Evolutionary conservation across 2,113 vertebrate genomes (phyloP).

Genomic region (Oxyruncus cristatus): DNA sequence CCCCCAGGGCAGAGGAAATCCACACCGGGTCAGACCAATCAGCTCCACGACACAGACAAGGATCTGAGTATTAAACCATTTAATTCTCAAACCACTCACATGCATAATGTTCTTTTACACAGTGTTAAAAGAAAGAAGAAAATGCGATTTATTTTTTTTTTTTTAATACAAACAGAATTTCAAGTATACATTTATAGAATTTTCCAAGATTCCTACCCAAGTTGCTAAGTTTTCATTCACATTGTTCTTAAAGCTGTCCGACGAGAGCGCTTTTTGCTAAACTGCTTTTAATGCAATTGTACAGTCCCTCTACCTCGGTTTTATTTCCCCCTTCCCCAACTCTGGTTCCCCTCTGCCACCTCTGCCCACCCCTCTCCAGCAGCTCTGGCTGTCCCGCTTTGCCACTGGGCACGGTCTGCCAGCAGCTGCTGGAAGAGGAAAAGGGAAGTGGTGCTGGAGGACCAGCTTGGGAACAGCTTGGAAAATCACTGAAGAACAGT

Average conservation of each 20-base stretch:
- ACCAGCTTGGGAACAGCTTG: conserved; percentile 23
- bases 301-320: conserved; percentile 60
- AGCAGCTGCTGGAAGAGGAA: not conserved
- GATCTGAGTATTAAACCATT: conserved; percentile 79
- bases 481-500: conserved; percentile 1
- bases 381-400: not conserved
- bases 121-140: conserved; percentile 83
- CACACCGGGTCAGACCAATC: accelerated
- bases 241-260: conserved; percentile 84
- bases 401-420: not conserved
- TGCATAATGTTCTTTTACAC: conserved; percentile 85
- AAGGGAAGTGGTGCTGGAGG: not conserved
- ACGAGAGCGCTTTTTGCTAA: conserved; percentile 70
- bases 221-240: conserved; percentile 82
- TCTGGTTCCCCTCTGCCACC: not conserved
- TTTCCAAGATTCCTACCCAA: conserved; percentile 77
- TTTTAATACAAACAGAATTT: conserved; percentile 79
- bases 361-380: not conserved
- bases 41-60: not conserved
- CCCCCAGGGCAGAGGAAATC: accelerated
- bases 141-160: conserved; percentile 64
- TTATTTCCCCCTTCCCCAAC: not conserved
- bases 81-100: conserved; percentile 85
- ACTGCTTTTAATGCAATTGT: conserved; percentile 72
- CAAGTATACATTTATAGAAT: conserved; percentile 83